Evolutionary conservation across 2,113 vertebrate species (phyloP), one percentile per base, ranked within the genome.

Genomic region (Chaenogobius annularis): DNA sequence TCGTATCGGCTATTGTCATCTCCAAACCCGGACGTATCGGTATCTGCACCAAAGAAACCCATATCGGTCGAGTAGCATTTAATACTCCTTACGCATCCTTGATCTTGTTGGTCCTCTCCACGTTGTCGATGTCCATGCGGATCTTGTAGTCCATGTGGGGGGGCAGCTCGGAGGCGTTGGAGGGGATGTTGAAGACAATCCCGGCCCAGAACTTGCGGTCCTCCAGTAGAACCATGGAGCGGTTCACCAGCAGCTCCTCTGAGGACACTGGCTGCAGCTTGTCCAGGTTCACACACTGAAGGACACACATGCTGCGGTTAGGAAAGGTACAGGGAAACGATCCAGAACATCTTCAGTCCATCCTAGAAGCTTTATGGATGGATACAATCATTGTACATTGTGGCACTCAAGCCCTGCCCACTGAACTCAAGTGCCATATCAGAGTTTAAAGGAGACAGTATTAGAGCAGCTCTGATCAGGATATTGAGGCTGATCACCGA

Each of bases 101-200:
- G 86, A 98, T 99, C 89, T 99, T 99, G 76, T 99, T 99, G 37
- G 97, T 99, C 82, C 98, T 94, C 85, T 99, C 97, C 73, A 99
- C 98, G 0, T 96, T 99, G 90, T 99, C 98, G 1, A 99, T 99
- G 87, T 99, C 98, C 98, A 99, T 99, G 61, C 98, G 95, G 85
- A 99, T 97, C 89, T 98, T 99, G 90, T 98, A 99, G 84, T 94
- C 95, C 73, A 99, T 90, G 0, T 96, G 95, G 0, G 86, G 81
- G 17, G 97, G 96, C 10, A 99, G 92, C 48, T 95, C 93, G 0
- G 85, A 81, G 40, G 94, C 94, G 63, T 90, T 93, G 0, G 94
- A 81, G 3, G 86, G 56, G 1, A 97, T 35, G 72, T 95, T 95
- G 0, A 99, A 99, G 56, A 98, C 96, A 2, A 99, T 91, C 1